Evolutionary conservation across 2,113 vertebrate species (phyloP), one percentile per base, ranked within the genome.

Genomic region (Oxygymnocypris stewartii): DNA sequence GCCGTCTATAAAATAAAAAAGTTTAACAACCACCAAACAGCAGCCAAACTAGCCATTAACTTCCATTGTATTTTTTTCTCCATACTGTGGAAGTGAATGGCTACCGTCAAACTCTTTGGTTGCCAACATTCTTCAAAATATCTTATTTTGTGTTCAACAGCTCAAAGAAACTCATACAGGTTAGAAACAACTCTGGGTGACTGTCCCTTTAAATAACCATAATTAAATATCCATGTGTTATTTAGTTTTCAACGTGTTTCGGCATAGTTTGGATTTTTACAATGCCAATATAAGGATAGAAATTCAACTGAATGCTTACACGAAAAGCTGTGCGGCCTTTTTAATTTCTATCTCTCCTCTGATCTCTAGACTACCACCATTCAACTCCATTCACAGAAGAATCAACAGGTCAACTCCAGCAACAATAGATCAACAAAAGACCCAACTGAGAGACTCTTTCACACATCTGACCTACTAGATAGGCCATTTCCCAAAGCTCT

Each of bases 341-440:
- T 69, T 44, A n/a, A 77, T 44, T 37, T 35, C 31, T 0, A n/a
- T 54, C 80, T 61, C 28, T 40, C 89, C 88, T 86, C 89, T 0
- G 87, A 90, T 89, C 87, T 84, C 91, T 16, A 77, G 77, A 87
- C 86, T 79, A 90, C 6, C 89, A 88, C 89, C 90, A 86, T 86
- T 88, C 93, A 87, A 93, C 93, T 93, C 93, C 85, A 94, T 95
- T 93, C 92, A 96, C 95, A 96, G 95, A 95, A 94, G 88, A 79
- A 86, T 83, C 42, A 85, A 86, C 91, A 79, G 87, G 80, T 88
- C 83, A 35, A 18, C 79, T 86, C 85, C 85, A 74, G 79, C 51
- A 65, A 51, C 78, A 80, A 77, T 40, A 81, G 28, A 31, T 59
- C 84, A 69, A 83, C 80, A 42, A 80, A 28, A 71, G 44, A 89